Evolutionary conservation across 1,140 invertebrate genomes (phyloP).

Genomic region (Pentalonia nigronervosa): DNA sequence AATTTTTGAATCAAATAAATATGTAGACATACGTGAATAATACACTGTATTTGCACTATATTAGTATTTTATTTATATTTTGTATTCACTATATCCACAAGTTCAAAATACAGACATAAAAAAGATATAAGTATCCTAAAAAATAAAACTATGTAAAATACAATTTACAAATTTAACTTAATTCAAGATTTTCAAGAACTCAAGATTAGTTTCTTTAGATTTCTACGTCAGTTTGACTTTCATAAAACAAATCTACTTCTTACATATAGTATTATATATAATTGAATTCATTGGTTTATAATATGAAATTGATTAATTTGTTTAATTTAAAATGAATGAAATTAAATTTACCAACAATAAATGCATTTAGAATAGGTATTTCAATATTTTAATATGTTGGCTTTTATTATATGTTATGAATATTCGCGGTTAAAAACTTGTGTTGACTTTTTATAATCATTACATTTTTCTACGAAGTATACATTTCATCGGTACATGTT

Average conservation of each 20-base stretch:
- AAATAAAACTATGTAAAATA: too few species aligned
- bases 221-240: too few species aligned
- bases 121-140: too few species aligned
- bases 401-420: not conserved
- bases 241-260: not conserved
- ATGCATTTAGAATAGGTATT: not conserved
- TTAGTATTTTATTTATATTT: too few species aligned
- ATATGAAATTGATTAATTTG: not conserved
- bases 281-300: not conserved
- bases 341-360: not conserved
- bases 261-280: not conserved
- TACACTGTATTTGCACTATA: too few species aligned
- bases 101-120: too few species aligned
- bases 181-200: too few species aligned
- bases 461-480: conserved; percentile 5
- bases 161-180: too few species aligned
- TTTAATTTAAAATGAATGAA: not conserved
- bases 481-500: not conserved
- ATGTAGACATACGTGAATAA: too few species aligned
- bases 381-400: not conserved
- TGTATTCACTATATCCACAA: too few species aligned
- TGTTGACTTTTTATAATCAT: not conserved
- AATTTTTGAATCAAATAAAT: too few species aligned
- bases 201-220: too few species aligned
- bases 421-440: not conserved